phyloP scores from a whole-genome alignment of 2,113 vertebrate species.

The Leptodactylus fuscus region DNA sequence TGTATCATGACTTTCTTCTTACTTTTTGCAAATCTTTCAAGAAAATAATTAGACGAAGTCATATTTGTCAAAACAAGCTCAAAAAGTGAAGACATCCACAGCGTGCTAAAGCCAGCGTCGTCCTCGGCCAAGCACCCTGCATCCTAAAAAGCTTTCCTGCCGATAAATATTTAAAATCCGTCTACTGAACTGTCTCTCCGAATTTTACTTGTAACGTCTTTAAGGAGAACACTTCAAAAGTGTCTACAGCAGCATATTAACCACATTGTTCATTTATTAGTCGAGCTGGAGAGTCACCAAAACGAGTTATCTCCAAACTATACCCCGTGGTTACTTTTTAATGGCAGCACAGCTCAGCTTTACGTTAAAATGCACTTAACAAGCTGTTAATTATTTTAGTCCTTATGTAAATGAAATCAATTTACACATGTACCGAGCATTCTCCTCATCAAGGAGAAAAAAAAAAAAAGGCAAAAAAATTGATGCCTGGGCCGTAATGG shows the following conservation, averaged over 20 bases:
- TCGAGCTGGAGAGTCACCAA: conserved; percentile 25
- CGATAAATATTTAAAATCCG: conserved; percentile 51
- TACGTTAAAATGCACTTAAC: conserved; percentile 40
- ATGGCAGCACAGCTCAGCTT: neutral
- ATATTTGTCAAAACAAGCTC: neutral
- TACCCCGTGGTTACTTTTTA: conserved; percentile 50
- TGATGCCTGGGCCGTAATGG: conserved; percentile 30
- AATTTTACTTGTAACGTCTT: conserved; percentile 32
- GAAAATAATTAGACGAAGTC: neutral
- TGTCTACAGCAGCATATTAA: conserved; percentile 39
- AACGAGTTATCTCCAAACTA: conserved; percentile 28
- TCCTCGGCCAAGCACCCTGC: conserved; percentile 2
- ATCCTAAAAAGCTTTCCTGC: conserved; percentile 43
- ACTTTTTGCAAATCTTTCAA: neutral
- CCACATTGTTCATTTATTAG: conserved; percentile 44
- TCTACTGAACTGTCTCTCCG: conserved; percentile 37
- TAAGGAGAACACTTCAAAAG: conserved; percentile 38
- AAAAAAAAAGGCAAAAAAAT: neutral
- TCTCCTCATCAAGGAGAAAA: conserved; percentile 41
- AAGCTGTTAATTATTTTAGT: conserved; percentile 48
- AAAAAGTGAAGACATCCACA: neutral
- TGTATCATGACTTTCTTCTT: neutral
- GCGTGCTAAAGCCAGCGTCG: neutral
- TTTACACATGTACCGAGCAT: conserved; percentile 20
- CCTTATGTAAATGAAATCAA: conserved; percentile 41